phyloP scores from a whole-genome alignment of 2,113 vertebrate species.

The Penelope pileata region DNA sequence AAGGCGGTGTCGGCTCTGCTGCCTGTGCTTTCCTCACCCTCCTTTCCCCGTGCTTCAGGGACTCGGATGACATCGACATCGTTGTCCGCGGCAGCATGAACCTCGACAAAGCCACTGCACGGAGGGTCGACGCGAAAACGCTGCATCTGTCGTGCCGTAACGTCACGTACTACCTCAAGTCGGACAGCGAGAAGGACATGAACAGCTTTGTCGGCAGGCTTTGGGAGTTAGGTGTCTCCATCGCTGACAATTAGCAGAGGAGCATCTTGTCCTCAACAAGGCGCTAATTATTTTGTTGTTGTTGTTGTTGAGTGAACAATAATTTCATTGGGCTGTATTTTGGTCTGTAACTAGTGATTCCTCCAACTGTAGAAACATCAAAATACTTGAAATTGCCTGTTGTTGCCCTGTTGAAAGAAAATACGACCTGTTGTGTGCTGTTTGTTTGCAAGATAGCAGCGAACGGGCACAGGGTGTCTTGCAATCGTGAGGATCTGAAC shows the following conservation, averaged over 20 bases:
- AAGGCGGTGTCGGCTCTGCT: accelerated
- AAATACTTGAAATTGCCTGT: background rate
- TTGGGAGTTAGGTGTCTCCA: accelerated
- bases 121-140: accelerated
- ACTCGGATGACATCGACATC: accelerated
- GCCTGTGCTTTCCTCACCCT: background rate
- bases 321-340: background rate
- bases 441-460: background rate
- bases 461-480: background rate
- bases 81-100: background rate
- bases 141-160: background rate
- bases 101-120: background rate
- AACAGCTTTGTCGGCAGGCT: background rate
- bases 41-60: background rate
- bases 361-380: background rate
- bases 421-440: background rate
- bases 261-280: background rate
- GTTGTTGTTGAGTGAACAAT: background rate
- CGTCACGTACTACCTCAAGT: background rate
- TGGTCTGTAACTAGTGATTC: background rate
- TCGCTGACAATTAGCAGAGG: background rate
- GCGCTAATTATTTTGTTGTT: background rate
- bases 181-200: background rate
- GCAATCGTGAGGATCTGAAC: background rate
- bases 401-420: background rate